Evolutionary conservation across 1,140 invertebrate species (phyloP).

Genomic region (Trachymyrmex septentrionalis): DNA sequence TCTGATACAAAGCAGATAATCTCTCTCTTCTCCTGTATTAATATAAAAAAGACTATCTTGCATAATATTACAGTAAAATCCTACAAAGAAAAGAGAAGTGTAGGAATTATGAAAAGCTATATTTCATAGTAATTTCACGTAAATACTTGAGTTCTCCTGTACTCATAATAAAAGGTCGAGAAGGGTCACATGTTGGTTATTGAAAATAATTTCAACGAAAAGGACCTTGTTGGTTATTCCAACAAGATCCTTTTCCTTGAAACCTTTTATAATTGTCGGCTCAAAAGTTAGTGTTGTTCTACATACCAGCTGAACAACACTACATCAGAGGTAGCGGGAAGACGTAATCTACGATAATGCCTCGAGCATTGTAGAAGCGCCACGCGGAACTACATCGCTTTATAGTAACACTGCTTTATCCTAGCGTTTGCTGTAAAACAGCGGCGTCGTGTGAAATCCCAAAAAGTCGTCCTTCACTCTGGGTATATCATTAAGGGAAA

Average conservation of each 20-base stretch:
- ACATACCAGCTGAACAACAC: constrained; percentile 14
- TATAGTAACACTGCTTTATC: constrained; percentile 32
- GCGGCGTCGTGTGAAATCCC: constrained; percentile 18
- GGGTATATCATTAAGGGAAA: constrained; percentile 15
- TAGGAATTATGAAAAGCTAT: not conserved
- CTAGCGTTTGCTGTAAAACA: constrained; percentile 17
- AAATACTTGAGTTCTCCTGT: not conserved
- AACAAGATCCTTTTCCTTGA: not conserved
- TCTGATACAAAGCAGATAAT: not conserved
- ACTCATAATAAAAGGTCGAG: not conserved
- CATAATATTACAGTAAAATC: not conserved
- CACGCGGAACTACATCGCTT: constrained; percentile 16
- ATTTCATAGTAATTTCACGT: constrained; percentile 22
- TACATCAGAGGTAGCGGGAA: not conserved
- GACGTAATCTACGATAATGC: constrained; percentile 33
- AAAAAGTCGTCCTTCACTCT: constrained; percentile 24
- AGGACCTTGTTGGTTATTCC: not conserved
- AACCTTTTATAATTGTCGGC: constrained; percentile 20
- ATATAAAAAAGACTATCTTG: not conserved
- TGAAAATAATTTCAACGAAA: not conserved
- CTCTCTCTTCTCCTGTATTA: not conserved
- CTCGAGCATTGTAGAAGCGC: constrained; percentile 6
- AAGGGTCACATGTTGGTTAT: not conserved
- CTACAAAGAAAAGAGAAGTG: not conserved
- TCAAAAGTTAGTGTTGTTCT: constrained; percentile 14